phyloP scores from a whole-genome alignment of 2,797 vertebrate genomes.

The Vultur gryphus region DNA sequence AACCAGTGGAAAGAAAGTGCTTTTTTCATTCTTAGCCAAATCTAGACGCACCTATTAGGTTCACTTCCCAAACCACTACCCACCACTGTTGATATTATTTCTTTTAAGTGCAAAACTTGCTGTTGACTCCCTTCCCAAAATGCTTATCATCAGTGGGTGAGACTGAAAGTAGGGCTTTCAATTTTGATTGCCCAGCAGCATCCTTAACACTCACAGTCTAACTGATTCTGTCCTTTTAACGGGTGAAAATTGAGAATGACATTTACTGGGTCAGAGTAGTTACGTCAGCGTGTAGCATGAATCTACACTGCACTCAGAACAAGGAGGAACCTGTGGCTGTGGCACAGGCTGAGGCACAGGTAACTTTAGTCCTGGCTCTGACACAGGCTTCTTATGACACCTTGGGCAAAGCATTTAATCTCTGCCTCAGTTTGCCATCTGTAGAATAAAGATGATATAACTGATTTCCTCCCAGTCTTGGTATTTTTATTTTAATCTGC shows the following conservation, averaged over 20 bases:
- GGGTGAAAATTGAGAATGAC: neutral
- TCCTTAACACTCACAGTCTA: neutral
- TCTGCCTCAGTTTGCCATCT: neutral
- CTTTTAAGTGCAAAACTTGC: neutral
- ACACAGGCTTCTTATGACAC: neutral
- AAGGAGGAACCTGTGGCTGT: neutral
- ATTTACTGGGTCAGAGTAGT: neutral
- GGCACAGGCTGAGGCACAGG: neutral
- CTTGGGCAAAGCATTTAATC: neutral
- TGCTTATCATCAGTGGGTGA: neutral
- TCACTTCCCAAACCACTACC: neutral
- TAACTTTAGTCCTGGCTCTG: neutral
- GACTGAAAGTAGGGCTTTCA: neutral
- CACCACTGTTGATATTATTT: neutral
- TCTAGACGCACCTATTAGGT: neutral
- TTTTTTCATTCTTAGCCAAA: slow-evolving; percentile 28
- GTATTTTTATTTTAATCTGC: neutral
- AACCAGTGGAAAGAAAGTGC: slow-evolving; percentile 36
- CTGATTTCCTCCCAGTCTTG: neutral
- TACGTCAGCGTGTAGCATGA: neutral
- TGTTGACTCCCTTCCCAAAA: neutral
- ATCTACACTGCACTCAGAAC: neutral
- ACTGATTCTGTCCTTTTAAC: neutral
- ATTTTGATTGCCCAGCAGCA: neutral
- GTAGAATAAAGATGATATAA: neutral